Conservation (phyloP, 2,797 vertebrate species). For the Chelidonichthys spinosus region DNA sequence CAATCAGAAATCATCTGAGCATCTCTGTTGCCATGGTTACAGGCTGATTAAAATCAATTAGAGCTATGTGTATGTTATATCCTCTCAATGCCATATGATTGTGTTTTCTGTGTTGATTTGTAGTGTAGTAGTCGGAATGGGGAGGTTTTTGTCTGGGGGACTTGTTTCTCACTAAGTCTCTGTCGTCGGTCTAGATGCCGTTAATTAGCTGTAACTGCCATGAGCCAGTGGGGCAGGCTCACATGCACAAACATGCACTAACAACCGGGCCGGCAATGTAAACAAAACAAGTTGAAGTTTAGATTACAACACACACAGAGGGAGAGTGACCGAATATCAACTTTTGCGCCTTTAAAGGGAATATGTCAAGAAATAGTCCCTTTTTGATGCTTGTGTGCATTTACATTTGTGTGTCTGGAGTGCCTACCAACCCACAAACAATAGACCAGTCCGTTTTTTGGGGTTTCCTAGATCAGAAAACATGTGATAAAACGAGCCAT, state of each 20-base stretch:
- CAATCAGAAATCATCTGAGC: constrained; percentile 46
- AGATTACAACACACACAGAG: too few relatives aligned
- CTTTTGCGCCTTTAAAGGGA: too few relatives aligned
- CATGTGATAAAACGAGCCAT: not conserved
- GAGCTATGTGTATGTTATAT: not conserved
- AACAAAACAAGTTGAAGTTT: too few relatives aligned
- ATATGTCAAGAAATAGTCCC: too few relatives aligned
- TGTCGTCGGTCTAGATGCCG: not conserved
- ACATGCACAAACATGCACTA: too few relatives aligned
- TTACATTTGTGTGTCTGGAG: too few relatives aligned
- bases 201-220: too few relatives aligned
- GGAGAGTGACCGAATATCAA: too few relatives aligned
- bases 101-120: not conserved
- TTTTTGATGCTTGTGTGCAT: not conserved
- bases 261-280: too few relatives aligned
- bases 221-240: too few relatives aligned
- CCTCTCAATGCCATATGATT: not conserved
- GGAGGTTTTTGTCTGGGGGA: not conserved
- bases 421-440: too few relatives aligned
- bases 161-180: not conserved
- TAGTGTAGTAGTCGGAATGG: not conserved
- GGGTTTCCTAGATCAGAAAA: not conserved
- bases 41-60: constrained; percentile 39
- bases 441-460: not conserved
- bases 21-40: constrained; percentile 61